phyloP scores from a whole-genome alignment of 2,888 invertebrate genomes.

The Encarsia formosa region DNA sequence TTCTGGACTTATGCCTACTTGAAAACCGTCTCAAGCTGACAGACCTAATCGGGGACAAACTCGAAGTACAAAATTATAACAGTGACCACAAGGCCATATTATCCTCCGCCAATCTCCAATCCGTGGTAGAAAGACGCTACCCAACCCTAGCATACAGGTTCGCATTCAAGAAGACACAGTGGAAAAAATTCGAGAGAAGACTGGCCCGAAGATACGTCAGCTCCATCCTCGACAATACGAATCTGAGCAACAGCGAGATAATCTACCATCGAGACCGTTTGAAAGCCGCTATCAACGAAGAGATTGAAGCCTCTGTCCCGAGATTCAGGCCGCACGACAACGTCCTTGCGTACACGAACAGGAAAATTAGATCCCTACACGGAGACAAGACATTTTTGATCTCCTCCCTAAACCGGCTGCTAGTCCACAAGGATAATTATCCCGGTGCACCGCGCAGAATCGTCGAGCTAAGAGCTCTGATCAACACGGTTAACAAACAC shows the following conservation, averaged over 20 bases:
- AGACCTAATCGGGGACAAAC: background rate
- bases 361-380: no score
- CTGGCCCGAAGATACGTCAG: background rate
- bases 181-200: background rate
- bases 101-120: background rate
- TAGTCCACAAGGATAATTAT: no score
- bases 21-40: background rate
- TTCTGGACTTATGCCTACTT: background rate
- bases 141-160: background rate
- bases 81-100: background rate
- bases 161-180: background rate
- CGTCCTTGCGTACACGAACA: no score
- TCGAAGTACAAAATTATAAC: background rate
- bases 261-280: no score
- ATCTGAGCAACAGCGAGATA: background rate
- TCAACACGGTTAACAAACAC: no score
- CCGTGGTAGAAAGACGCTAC: background rate
- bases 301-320: no score
- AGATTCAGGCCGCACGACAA: no score
- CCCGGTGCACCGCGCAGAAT: no score
- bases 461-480: no score
- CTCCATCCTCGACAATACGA: background rate
- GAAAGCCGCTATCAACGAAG: no score
- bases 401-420: no score
- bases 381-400: no score